Base-by-base conservation (phyloP, 2,113 vertebrate genomes). In the Pelecanoides urinatrix region DNA sequence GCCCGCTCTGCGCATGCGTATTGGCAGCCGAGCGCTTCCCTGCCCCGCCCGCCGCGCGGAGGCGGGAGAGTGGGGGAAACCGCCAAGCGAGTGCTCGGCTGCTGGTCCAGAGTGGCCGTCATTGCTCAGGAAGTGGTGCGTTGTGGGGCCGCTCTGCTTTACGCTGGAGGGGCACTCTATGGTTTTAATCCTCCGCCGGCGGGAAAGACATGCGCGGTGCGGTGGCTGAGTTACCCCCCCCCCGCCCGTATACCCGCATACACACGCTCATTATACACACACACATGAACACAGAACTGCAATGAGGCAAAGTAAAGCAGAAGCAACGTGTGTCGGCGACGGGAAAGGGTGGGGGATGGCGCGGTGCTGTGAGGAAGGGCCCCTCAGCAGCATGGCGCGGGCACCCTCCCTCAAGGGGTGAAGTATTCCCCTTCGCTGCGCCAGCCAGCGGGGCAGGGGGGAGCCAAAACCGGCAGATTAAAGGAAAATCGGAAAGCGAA, bases 381-480 rank as follows among this genome's bases (percentile, higher is more conserved):
- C 25, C 30, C n/a, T 29, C 4, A 0, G 27, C 34, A 19, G 2
- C 22, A 10, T 10, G 25, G 30, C 0, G 1, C 10, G 0, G 10
- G 21, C 15, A 5, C 30, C 2, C 1, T 10, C 16, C 79, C 5
- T 40, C 23, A 11, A 6, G 25, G 14, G 25, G 21, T 2, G 3
- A n/a, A 29, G 50, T 1, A 1, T 21, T 52, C 44, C 22, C 26
- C 42, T 22, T 30, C 1, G 3, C 14, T 45, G 34, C 45, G 16
- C 8, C 32, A 42, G 40, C 27, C 17, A 29, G 49, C 4, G 6
- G 7, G 29, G 29, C 14, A 12, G 6, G 11, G 8, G 7, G 18
- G 29, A 47, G 6, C 19, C 16, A 45, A 21, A 71, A 45, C 15
- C 32, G 34, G 6, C 32, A 76, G 16, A 71, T 21, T 13, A 19